Evolutionary conservation across 30 jellyfish, hydroid and myxozoan genomes (phyloP), one percentile per base, ranked within the genome.

Genomic region (Aurelia sp.): DNA sequence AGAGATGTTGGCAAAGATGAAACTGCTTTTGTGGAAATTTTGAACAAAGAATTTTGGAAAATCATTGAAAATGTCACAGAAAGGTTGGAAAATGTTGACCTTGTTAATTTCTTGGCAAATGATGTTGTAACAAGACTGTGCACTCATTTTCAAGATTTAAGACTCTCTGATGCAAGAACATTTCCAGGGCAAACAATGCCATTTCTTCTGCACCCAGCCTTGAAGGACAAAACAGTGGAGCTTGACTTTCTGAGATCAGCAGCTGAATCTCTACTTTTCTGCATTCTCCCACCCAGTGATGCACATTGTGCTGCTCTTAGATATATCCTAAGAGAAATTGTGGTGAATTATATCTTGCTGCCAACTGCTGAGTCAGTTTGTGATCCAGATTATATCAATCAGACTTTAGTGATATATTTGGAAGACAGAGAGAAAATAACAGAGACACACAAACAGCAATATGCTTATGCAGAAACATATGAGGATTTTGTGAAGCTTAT

Each of bases 361-460:
- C 97, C 97, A 33, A 95, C 99, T 59, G 99, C 99, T 18, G 99
- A 95, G 64, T 95, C 99, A 2, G 84, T 95, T 18, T 95, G 99
- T 81, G 99, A 95, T 60, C 97, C 99, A 47, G 99, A 95, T 71
- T 95, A 95, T 60, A 75, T 95, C 35, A 95, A 95, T 66, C 99
- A 95, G 73, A 95, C 99, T 1, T 60, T 95, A 16, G 97, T 89
- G 19, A 84, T 95, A 41, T 90, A 95, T 47, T 70, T 95, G 66
- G 99, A 95, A 67, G 99, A 95, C 60, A 84, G 97, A 51, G 97
- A 90, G 65, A 95, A 95, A 67, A 95, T 85, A 22, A 95, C 97
- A 2, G 97, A 90, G 73, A 88, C 99, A 0, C 91, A 61, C 62
- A 95, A 95, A 84, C 97, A 85, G 84, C 92, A 89, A 75, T 95